A percentile compares a stretch with the other conserved stretches of the same genome.
Conservation (phyloP, 2,113 vertebrate genomes). For the Cebus imitator region DNA sequence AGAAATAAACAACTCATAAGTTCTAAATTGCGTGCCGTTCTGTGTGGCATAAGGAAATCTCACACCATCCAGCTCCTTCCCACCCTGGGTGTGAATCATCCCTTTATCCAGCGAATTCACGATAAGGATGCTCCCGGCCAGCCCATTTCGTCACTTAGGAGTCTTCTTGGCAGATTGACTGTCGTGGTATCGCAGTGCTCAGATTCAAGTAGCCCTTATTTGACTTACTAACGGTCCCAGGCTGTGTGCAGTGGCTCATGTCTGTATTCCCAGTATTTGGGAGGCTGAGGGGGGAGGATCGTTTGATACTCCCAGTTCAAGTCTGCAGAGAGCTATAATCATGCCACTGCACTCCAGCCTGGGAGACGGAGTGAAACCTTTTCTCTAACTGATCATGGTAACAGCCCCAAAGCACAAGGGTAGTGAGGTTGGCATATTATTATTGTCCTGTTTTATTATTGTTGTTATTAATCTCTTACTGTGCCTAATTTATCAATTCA, state of each 20-base stretch:
- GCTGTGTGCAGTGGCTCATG: too few relatives aligned
- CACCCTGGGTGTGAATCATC: too few relatives aligned
- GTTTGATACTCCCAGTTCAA: too few relatives aligned
- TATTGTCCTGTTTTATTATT: neutral
- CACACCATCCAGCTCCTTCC: neutral
- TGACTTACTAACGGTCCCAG: neutral
- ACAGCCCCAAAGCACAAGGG: neutral
- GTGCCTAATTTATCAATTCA: neutral
- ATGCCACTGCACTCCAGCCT: too few relatives aligned
- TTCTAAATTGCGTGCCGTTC: neutral
- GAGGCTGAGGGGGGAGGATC: too few relatives aligned
- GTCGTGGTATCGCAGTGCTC: neutral
- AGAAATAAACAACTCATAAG: neutral
- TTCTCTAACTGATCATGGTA: too few relatives aligned
- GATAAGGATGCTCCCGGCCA: neutral
- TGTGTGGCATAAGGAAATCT: neutral
- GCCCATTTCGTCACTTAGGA: neutral
- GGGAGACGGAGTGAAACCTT: too few relatives aligned
- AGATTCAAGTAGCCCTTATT: neutral
- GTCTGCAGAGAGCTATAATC: too few relatives aligned
- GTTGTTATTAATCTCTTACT: neutral
- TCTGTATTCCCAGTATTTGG: too few relatives aligned
- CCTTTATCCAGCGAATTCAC: neutral
- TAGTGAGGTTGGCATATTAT: neutral
- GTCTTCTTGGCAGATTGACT: neutral